phyloP scores from a whole-genome alignment of 1,140 invertebrate species.

The Notospermus geniculatus region DNA sequence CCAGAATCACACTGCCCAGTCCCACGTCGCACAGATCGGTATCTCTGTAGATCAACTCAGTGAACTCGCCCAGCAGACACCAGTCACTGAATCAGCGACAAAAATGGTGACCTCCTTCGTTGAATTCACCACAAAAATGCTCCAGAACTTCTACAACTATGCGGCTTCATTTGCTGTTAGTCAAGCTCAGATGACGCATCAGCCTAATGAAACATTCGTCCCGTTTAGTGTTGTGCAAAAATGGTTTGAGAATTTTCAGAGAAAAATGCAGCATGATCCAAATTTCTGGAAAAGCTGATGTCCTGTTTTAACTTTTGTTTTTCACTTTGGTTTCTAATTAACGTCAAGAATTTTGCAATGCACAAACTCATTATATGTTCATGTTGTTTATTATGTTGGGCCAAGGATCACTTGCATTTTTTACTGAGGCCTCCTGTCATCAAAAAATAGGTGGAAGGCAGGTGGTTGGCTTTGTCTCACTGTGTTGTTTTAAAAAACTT shows the following conservation, averaged over 20 bases:
- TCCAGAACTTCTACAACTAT: constrained; percentile 91
- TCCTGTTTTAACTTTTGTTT: too few relatives aligned
- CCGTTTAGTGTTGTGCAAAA: constrained; percentile 82
- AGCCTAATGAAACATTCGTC: constrained; percentile 74
- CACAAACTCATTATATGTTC: too few relatives aligned
- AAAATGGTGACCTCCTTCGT: constrained; percentile 66
- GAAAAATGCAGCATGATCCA: constrained; percentile 84
- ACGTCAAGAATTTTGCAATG: too few relatives aligned
- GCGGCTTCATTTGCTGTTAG: constrained; percentile 82
- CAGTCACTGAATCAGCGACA: constrained; percentile 51
- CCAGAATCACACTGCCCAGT: constrained; percentile 52
- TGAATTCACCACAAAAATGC: constrained; percentile 88
- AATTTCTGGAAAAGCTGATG: constrained; percentile 84
- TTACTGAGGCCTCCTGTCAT: too few relatives aligned
- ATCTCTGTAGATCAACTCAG: constrained; percentile 81
- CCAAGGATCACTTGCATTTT: too few relatives aligned
- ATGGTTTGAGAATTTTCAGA: constrained; percentile 92
- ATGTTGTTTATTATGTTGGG: too few relatives aligned
- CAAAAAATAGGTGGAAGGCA: too few relatives aligned
- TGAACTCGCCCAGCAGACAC: constrained; percentile 60
- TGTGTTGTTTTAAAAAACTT: too few relatives aligned
- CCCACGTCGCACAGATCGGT: constrained; percentile 88
- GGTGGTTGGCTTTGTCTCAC: too few relatives aligned
- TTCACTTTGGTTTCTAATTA: neutral
- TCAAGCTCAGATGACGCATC: constrained; percentile 73